Percentiles rank a stretch among this genome's conserved stretches.
Conservation (phyloP, 2,888 invertebrate species). For the Rhagonycha lutea region DNA sequence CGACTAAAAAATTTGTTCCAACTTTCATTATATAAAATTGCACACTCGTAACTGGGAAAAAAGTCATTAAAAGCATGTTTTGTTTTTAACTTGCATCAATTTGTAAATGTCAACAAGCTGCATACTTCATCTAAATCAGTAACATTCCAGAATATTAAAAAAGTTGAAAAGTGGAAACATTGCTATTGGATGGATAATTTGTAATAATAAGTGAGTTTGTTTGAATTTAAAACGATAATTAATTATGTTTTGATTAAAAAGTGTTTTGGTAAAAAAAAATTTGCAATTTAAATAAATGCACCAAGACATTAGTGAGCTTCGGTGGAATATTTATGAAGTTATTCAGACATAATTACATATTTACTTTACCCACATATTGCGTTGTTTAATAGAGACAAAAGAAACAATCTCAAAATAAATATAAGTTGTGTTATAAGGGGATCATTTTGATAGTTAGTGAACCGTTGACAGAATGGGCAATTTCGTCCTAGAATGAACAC, state of each 20-base stretch:
- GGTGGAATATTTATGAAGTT: not conserved
- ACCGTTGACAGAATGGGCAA: slow-evolving; percentile 51
- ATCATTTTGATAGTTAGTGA: slow-evolving; percentile 51
- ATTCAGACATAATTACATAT: not conserved
- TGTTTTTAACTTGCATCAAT: not conserved
- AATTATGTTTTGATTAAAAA: not conserved
- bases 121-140: not conserved
- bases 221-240: not conserved
- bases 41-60: not conserved
- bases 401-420: slow-evolving; percentile 23
- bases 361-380: not conserved
- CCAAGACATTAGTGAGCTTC: not conserved
- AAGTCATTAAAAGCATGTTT: not conserved
- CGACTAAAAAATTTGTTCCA: not conserved
- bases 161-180: not conserved
- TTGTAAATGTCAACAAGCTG: not conserved
- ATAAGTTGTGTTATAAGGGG: slow-evolving; percentile 20
- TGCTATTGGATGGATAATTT: not conserved
- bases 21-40: not conserved
- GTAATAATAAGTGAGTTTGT: not conserved
- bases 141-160: not conserved
- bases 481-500: slow-evolving; percentile 50
- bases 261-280: not conserved
- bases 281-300: not conserved
- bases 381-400: slow-evolving; percentile 7